Conservation (phyloP, 1,140 invertebrate genomes). For the Popillia japonica region DNA sequence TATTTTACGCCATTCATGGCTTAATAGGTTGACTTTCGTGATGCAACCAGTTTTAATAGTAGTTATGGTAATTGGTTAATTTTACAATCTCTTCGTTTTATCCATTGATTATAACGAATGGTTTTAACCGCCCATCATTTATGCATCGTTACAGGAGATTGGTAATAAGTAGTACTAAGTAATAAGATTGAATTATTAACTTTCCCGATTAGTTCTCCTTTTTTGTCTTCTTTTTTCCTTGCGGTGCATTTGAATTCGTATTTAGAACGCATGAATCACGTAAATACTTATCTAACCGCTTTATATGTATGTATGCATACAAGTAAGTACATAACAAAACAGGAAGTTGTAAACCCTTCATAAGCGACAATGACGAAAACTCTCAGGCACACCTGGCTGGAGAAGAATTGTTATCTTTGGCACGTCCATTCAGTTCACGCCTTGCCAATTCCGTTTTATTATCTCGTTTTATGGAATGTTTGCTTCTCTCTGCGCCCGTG, state of each 20-base stretch:
- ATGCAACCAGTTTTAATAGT: constrained; percentile 26
- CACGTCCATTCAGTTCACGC: background rate
- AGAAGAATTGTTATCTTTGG: constrained; percentile 10
- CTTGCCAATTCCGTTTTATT: constrained; percentile 15
- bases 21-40: constrained; percentile 17
- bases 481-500: constrained; percentile 3
- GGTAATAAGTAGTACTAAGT: too few species aligned
- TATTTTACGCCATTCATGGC: constrained; percentile 22
- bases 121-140: background rate
- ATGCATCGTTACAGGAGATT: background rate
- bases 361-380: background rate
- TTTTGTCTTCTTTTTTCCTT: too few species aligned
- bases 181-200: too few species aligned
- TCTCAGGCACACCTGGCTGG: background rate
- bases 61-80: constrained; percentile 25
- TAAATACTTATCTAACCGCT: too few species aligned
- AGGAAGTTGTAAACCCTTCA: constrained; percentile 4
- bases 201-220: too few species aligned
- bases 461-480: background rate
- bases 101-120: constrained; percentile 19
- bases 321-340: background rate
- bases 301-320: too few species aligned
- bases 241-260: too few species aligned
- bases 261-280: too few species aligned
- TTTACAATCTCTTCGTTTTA: background rate